Conservation (phyloP, 2,113 vertebrate genomes). For the Lepisosteus oculatus region DNA sequence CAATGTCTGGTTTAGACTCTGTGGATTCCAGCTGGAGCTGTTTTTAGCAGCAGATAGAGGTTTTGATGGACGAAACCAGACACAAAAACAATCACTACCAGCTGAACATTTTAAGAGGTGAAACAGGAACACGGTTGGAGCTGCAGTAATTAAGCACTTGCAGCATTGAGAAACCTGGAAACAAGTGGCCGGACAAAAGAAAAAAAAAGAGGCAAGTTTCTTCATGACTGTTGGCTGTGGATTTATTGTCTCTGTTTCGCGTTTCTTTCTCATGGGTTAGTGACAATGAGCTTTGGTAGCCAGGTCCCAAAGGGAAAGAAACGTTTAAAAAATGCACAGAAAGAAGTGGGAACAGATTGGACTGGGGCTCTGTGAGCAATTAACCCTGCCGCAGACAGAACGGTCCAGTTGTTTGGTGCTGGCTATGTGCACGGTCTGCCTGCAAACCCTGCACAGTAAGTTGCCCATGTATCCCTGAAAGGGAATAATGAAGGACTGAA, state of each 20-base stretch:
- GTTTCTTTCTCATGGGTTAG: slow-evolving; percentile 20
- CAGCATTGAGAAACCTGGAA: slow-evolving; percentile 22
- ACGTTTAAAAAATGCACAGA: slow-evolving; percentile 16
- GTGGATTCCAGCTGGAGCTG: slow-evolving; percentile 23
- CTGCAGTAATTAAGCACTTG: slow-evolving; percentile 24
- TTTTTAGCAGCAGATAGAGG: slow-evolving; percentile 7
- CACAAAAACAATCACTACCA: slow-evolving; percentile 28
- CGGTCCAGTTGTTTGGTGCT: slow-evolving; percentile 30
- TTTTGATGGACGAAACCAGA: slow-evolving; percentile 29
- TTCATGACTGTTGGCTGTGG: slow-evolving; percentile 19
- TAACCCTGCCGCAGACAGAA: slow-evolving; percentile 32
- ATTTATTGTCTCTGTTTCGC: not conserved
- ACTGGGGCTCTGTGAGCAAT: slow-evolving; percentile 24
- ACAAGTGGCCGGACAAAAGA: not conserved
- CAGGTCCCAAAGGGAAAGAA: slow-evolving; percentile 5
- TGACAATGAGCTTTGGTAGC: slow-evolving; percentile 23
- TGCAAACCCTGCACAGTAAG: slow-evolving; percentile 11
- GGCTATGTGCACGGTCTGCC: slow-evolving; percentile 10
- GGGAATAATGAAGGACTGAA: slow-evolving; percentile 5
- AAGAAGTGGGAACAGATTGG: slow-evolving; percentile 5
- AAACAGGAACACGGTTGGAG: slow-evolving; percentile 13
- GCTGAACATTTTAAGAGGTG: slow-evolving; percentile 28
- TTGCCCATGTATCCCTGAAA: slow-evolving; percentile 3
- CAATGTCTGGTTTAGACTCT: slow-evolving; percentile 25
- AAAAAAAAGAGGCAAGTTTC: slow-evolving; percentile 23